phyloP scores from a whole-genome alignment of 2,888 invertebrate species.

The Salticus scenicus region DNA sequence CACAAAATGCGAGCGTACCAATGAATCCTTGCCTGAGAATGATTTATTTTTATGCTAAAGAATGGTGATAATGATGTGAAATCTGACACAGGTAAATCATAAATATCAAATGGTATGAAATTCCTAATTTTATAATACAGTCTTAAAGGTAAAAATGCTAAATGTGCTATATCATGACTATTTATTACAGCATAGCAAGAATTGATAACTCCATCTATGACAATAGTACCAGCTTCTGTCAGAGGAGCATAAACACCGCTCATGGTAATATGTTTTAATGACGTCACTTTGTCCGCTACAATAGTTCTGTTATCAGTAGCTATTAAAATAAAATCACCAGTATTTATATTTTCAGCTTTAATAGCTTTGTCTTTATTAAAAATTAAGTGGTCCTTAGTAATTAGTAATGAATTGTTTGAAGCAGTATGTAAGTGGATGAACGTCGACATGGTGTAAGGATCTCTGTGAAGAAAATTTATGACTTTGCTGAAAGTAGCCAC shows the following conservation, averaged over 20 bases:
- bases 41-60: not conserved
- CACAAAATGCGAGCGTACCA: not conserved
- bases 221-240: conserved; percentile 88
- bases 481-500: conserved; percentile 88
- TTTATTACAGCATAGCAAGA: conserved; percentile 94
- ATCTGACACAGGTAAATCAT: too few species aligned
- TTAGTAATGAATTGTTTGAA: conserved; percentile 84
- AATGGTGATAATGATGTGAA: not conserved
- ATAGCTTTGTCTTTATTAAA: conserved; percentile 75
- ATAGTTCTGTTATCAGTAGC: not conserved
- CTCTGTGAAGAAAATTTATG: conserved; percentile 90
- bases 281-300: conserved; percentile 7
- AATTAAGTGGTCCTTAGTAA: conserved; percentile 90
- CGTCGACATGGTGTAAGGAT: conserved; percentile 79
- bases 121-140: conserved; percentile 77
- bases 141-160: conserved; percentile 88
- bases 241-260: conserved; percentile 93
- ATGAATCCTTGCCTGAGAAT: not conserved
- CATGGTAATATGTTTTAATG: conserved; percentile 20
- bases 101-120: not conserved
- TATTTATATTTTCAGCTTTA: conserved; percentile 80
- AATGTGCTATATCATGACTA: conserved; percentile 89
- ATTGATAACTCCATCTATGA: conserved; percentile 90
- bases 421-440: conserved; percentile 80
- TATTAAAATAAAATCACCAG: conserved; percentile 80